Percentiles rank a stretch among this genome's conserved stretches.
phyloP scores from a whole-genome alignment of 2,797 vertebrate species.

The Sternarchorhynchus goeldii region DNA sequence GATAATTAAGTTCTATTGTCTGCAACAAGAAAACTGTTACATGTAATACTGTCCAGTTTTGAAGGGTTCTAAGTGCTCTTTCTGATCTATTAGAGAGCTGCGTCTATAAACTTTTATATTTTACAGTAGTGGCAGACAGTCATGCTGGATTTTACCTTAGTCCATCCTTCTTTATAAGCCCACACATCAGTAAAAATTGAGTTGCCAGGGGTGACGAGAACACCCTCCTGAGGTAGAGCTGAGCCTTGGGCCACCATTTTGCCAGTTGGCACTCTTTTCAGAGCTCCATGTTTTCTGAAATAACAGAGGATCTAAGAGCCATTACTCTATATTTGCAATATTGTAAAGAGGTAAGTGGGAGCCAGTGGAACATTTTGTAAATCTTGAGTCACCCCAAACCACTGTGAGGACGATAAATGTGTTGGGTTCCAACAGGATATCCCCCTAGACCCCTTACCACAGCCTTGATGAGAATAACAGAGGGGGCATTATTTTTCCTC shows the following conservation, averaged over 20 bases:
- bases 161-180: constrained; percentile 32
- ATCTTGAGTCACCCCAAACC: constrained; percentile 78
- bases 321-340: constrained; percentile 74
- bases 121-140: constrained; percentile 19
- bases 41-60: not conserved
- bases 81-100: constrained; percentile 26
- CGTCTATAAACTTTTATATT: constrained; percentile 33
- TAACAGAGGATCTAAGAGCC: constrained; percentile 77
- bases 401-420: constrained; percentile 91
- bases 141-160: constrained; percentile 16
- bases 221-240: constrained; percentile 50
- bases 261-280: constrained; percentile 64
- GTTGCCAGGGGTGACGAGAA: constrained; percentile 57
- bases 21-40: not conserved
- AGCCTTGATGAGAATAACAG: constrained; percentile 97
- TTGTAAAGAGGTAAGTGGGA: constrained; percentile 72
- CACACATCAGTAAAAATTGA: constrained; percentile 36
- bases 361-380: constrained; percentile 78
- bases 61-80: not conserved
- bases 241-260: constrained; percentile 47
- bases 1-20: not conserved
- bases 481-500: constrained; percentile 88
- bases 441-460: constrained; percentile 89
- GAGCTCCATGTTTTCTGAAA: constrained; percentile 73
- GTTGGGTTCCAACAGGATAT: constrained; percentile 94